Evolutionary conservation across 2,113 vertebrate genomes (phyloP), one percentile per base, ranked within the genome.

Genomic region (Emydura subglobosa): DNA sequence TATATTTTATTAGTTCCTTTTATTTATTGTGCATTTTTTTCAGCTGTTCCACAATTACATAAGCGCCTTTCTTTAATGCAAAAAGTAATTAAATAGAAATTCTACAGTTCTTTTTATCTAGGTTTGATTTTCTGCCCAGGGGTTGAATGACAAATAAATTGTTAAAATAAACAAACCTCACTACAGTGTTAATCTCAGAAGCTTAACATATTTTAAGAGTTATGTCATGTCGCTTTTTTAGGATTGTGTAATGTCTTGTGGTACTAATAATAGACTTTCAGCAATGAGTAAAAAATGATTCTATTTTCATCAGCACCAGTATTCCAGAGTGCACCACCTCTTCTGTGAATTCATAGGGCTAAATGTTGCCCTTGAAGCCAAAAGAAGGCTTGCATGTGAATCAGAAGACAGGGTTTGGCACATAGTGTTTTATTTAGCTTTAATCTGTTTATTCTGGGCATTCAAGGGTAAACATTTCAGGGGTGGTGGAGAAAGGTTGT

Each of bases 181-280:
- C 94, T 96, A 87, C 76, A 93, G 85, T 81, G 87, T 96, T 98
- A 97, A 95, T 97, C 92, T 97, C 85, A 95, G 94, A 92, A 95
- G 96, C 91, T 97, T 96, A 96, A 96, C 86, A 93, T 94, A 94
- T 88, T 96, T 97, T 80, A 92, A 96, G 87, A 96, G 78, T 97
- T 97, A 91, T 97, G 90, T 97, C 97, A 97, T 95, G 78, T 44
- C 91, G 82, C 96, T 97, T 88, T 91, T 98, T 94, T 91, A 96
- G 91, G 92, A 86, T 61, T 96, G 92, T 91, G 78, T 94, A 92
- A 94, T 96, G 89, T 95, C 96, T 94, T 93, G 89, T 90, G 88
- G 91, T 94, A 54, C 95, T 97, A 96, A 92, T 95, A 97, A 95
- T 94, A 98, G 95, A 96, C 96, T 92, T 97, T 96, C 92, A 96